phyloP scores from a whole-genome alignment of 2,797 vertebrate genomes.

The Poeciliopsis gracilis region DNA sequence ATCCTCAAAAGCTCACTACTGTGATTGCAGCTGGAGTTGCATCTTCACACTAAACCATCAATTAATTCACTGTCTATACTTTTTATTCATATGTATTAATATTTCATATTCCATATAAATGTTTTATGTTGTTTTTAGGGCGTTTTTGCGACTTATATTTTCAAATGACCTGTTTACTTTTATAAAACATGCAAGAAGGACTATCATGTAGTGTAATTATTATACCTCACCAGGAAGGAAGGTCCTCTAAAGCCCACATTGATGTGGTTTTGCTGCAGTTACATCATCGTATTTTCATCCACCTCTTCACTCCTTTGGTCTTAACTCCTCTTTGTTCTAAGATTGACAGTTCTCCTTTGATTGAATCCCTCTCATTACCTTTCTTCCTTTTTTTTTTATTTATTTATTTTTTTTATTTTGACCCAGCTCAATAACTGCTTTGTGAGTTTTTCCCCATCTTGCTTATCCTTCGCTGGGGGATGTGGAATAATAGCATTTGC shows the following conservation, averaged over 20 bases:
- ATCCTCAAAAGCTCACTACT: background rate
- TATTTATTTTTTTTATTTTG: slow-evolving; percentile 40
- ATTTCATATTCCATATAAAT: background rate
- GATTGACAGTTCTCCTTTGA: slow-evolving; percentile 49
- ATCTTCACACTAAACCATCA: background rate
- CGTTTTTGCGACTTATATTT: background rate
- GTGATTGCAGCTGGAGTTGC: background rate
- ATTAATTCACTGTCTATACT: background rate
- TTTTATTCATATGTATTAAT: background rate
- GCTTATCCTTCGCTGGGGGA: slow-evolving; percentile 49
- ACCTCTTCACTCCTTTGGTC: slow-evolving; percentile 29
- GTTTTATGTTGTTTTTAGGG: background rate
- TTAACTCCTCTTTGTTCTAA: slow-evolving; percentile 60
- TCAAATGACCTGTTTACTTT: background rate
- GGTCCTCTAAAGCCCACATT: slow-evolving; percentile 15
- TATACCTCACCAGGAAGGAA: background rate
- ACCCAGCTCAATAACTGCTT: slow-evolving; percentile 40
- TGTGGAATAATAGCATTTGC: slow-evolving; percentile 36
- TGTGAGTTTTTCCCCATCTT: slow-evolving; percentile 46
- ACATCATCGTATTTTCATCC: slow-evolving; percentile 21
- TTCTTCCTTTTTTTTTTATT: background rate
- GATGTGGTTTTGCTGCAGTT: slow-evolving; percentile 36
- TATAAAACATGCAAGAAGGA: background rate
- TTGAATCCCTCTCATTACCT: slow-evolving; percentile 63
- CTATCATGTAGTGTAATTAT: background rate